Conservation (phyloP, 2,888 invertebrate species). For the Sphaerophoria rueppellii region DNA sequence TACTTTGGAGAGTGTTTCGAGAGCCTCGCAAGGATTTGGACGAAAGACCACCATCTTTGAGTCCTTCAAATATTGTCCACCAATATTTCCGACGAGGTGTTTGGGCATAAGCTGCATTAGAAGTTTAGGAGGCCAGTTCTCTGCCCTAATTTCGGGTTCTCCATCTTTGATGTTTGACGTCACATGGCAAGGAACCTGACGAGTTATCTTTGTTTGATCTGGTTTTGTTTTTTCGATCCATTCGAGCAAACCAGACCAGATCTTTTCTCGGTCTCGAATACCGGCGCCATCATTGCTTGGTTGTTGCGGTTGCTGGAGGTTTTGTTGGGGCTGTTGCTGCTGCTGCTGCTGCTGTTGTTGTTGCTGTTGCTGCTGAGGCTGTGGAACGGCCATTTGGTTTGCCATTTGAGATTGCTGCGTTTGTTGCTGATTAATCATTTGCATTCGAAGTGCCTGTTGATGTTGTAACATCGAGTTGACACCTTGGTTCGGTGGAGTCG, state of each 20-base stretch:
- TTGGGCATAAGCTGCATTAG: constrained; percentile 98
- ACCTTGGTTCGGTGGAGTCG: constrained; percentile 83
- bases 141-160: constrained; percentile 95
- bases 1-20: constrained; percentile 94
- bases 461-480: constrained; percentile 78
- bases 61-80: constrained; percentile 93
- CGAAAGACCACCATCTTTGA: constrained; percentile 96
- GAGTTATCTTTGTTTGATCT: constrained; percentile 89
- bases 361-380: constrained; percentile 75
- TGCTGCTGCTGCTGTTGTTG: constrained; percentile 76
- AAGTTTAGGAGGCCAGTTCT: constrained; percentile 95
- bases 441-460: constrained; percentile 78
- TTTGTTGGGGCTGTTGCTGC: constrained; percentile 74
- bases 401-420: constrained; percentile 77
- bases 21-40: constrained; percentile 92
- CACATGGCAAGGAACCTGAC: constrained; percentile 91
- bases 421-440: constrained; percentile 79
- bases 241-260: constrained; percentile 93
- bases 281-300: constrained; percentile 72
- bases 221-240: constrained; percentile 96
- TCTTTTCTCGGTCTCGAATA: constrained; percentile 80
- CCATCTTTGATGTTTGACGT: constrained; percentile 88
- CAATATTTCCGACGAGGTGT: constrained; percentile 93
- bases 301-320: constrained; percentile 42
- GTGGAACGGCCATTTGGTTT: constrained; percentile 75